Conservation (phyloP, 2,888 invertebrate species). For the Galerucella calmariensis region DNA sequence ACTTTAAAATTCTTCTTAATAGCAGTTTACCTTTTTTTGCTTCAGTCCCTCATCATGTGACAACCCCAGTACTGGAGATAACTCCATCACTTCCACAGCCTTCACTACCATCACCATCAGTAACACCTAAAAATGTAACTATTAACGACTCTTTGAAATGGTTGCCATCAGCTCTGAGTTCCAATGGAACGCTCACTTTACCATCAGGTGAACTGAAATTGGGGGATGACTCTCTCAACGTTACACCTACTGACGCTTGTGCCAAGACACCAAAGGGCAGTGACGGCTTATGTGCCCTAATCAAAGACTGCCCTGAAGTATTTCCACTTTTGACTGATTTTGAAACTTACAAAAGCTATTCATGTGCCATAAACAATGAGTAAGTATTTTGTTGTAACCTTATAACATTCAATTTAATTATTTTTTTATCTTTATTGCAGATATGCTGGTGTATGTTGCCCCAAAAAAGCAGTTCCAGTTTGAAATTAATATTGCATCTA, state of each 20-base stretch:
- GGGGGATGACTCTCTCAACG: slow-evolving; percentile 12
- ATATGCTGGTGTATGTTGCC: slow-evolving; percentile 32
- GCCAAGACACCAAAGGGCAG: slow-evolving; percentile 27
- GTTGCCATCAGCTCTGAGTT: slow-evolving; percentile 27
- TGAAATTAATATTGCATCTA: not conserved
- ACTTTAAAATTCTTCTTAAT: no score
- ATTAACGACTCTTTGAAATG: slow-evolving; percentile 21
- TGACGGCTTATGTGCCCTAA: slow-evolving; percentile 26
- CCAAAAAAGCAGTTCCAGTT: slow-evolving; percentile 9
- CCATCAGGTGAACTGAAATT: slow-evolving; percentile 31
- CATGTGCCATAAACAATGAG: slow-evolving; percentile 32
- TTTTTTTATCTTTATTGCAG: not conserved
- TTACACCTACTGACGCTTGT: slow-evolving; percentile 10
- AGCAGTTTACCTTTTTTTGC: not conserved
- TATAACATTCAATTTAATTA: not conserved
- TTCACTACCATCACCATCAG: not conserved
- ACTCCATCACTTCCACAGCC: not conserved
- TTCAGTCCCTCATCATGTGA: not conserved
- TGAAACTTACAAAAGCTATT: slow-evolving; percentile 35
- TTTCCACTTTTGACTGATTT: slow-evolving; percentile 35
- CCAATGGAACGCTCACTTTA: slow-evolving; percentile 31
- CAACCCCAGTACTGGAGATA: not conserved
- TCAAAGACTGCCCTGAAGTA: slow-evolving; percentile 31
- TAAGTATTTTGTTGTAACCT: slow-evolving; percentile 11
- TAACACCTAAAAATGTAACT: not conserved